phyloP scores from a whole-genome alignment of 1,140 invertebrate species.

The Oncopodura yosiiana region DNA sequence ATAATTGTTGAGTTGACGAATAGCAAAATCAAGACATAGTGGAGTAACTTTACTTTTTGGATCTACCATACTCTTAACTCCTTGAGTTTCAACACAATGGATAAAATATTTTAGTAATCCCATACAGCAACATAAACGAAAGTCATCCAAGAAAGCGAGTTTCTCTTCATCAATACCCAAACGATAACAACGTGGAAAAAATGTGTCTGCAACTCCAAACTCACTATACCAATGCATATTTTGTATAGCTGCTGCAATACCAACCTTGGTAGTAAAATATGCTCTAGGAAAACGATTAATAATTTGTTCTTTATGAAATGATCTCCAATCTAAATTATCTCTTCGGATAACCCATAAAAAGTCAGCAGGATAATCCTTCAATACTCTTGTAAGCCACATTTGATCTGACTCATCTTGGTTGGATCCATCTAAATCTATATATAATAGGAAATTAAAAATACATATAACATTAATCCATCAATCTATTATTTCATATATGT shows the following conservation, averaged over 20 bases:
- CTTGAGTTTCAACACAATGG: constrained; percentile 45
- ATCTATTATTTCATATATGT: too few relatives aligned
- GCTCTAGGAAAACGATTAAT: constrained; percentile 70
- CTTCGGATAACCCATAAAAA: constrained; percentile 79
- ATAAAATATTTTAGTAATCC: constrained; percentile 66
- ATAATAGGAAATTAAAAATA: not conserved
- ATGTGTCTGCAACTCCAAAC: constrained; percentile 62
- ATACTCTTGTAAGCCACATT: constrained; percentile 40
- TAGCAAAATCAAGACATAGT: constrained; percentile 27
- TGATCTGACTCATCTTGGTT: constrained; percentile 30
- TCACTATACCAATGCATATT: constrained; percentile 85
- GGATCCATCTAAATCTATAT: constrained; percentile 28
- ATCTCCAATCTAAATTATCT: constrained; percentile 62
- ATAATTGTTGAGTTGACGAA: constrained; percentile 52
- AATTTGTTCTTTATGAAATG: constrained; percentile 52
- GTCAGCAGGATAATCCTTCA: constrained; percentile 52
- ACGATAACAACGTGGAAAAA: constrained; percentile 80
- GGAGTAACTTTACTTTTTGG: constrained; percentile 36
- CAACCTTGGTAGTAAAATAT: constrained; percentile 75
- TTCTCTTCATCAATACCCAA: constrained; percentile 75
- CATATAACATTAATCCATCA: too few relatives aligned
- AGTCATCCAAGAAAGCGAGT: constrained; percentile 79
- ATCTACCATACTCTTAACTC: constrained; percentile 34
- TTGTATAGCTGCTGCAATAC: constrained; percentile 66
- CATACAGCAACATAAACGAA: constrained; percentile 74